phyloP scores from a whole-genome alignment of 2,113 vertebrate genomes.

The Peromyscus maniculatus region DNA sequence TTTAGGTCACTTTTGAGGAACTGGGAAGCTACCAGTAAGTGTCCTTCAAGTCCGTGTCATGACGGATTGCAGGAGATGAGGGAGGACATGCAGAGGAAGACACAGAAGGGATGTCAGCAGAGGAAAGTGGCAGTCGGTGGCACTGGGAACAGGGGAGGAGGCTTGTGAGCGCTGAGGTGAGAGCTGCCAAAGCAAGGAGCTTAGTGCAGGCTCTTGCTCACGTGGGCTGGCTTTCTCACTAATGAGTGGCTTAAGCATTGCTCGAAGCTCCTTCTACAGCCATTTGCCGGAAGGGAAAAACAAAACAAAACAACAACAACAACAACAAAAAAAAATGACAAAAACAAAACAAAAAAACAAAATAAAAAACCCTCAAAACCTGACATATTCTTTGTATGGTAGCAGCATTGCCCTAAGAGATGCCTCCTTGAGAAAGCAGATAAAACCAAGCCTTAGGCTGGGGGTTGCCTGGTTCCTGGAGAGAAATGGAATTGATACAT shows the following conservation, averaged over 20 bases:
- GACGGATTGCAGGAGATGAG: background rate
- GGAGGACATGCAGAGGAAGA: background rate
- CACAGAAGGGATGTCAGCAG: background rate
- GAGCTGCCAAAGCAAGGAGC: background rate
- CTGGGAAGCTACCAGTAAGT: background rate
- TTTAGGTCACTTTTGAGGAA: slow-evolving; percentile 16
- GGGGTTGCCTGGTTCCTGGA: background rate
- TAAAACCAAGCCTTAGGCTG: background rate
- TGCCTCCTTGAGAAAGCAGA: background rate
- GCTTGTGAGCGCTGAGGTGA: background rate
- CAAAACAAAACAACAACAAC: background rate
- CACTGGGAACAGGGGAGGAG: background rate
- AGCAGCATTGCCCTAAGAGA: background rate
- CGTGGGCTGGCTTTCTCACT: slow-evolving; percentile 36
- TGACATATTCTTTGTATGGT: background rate
- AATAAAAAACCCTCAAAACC: background rate
- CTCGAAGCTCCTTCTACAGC: slow-evolving; percentile 25
- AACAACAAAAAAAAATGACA: background rate
- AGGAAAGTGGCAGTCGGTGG: background rate
- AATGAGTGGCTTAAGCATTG: slow-evolving; percentile 48
- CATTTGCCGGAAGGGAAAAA: background rate
- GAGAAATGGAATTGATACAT: background rate
- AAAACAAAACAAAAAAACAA: background rate
- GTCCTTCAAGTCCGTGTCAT: background rate
- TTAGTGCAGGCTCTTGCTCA: background rate